Evolutionary conservation across 1,140 invertebrate genomes (phyloP).

Genomic region (Bathynomus jamesi): DNA sequence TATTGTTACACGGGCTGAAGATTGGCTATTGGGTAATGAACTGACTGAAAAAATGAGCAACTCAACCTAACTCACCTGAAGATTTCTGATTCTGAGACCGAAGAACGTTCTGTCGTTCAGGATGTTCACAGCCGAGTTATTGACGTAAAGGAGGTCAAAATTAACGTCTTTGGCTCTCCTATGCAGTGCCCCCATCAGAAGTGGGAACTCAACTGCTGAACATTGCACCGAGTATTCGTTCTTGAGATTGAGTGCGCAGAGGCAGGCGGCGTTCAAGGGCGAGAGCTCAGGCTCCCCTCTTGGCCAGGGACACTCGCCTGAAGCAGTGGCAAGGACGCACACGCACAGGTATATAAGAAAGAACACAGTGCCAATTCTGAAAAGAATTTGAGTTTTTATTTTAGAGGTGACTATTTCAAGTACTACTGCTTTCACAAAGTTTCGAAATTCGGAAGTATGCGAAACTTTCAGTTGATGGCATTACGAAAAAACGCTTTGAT

Average conservation of each 20-base stretch:
- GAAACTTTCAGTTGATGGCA: no score
- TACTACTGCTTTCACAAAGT: no score
- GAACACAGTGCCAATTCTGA: no score
- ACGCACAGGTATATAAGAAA: no score
- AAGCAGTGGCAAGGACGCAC: neutral
- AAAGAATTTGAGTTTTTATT: no score
- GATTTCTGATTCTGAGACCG: conserved; percentile 59
- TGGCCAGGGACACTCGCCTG: conserved; percentile 79
- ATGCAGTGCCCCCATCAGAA: conserved; percentile 58
- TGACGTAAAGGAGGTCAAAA: conserved; percentile 77
- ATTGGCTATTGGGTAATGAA: no score
- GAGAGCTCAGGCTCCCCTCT: conserved; percentile 48
- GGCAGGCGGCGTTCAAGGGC: conserved; percentile 67
- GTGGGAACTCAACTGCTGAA: conserved; percentile 71
- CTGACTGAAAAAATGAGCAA: no score
- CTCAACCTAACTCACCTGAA: conserved; percentile 31
- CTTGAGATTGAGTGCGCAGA: conserved; percentile 69
- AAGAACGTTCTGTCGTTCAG: conserved; percentile 59
- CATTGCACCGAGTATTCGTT: conserved; percentile 77
- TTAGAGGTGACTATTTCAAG: no score
- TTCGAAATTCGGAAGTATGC: no score
- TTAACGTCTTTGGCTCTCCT: conserved; percentile 53
- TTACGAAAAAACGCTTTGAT: no score
- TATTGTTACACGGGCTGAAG: no score
- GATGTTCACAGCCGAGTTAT: conserved; percentile 65